These are phyloP conservation scores for Abramis brama DNA, from an alignment of 2,113 vertebrate species.

Conservation along the genomic window DNA sequence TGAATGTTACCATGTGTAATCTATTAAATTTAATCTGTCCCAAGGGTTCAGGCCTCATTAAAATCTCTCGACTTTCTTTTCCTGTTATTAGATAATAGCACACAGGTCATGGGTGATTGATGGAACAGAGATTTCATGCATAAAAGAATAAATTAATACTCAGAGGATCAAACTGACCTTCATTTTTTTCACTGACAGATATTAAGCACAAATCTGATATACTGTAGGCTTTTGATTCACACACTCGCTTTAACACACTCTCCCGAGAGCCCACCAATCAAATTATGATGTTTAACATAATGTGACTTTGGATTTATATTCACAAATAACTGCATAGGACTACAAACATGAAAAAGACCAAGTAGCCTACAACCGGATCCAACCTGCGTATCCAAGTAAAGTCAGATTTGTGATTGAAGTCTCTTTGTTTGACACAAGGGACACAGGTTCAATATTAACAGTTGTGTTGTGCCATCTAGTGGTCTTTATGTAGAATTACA, in stretches of 20 bases:
- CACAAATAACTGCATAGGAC: neutral
- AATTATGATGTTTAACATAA: neutral
- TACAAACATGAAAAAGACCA: neutral
- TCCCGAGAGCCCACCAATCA: neutral
- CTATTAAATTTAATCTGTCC: neutral
- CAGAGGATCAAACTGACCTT: neutral
- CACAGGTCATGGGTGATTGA: conserved; percentile 4
- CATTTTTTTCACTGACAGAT: neutral
- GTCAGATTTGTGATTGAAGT: neutral
- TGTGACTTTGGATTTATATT: neutral
- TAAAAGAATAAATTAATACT: neutral
- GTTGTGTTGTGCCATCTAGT: conserved; percentile 61
- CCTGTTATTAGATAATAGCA: neutral
- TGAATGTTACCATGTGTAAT: conserved; percentile 7
- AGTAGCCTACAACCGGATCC: neutral
- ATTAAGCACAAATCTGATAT: neutral
- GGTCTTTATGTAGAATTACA: conserved; percentile 40
- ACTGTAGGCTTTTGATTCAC: neutral
- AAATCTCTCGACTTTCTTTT: neutral
- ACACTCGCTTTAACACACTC: neutral
- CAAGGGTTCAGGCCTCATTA: conserved; percentile 21
- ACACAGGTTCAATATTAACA: neutral
- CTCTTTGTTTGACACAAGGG: neutral
- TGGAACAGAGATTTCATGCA: conserved; percentile 2
- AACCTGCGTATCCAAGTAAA: neutral